Evolutionary conservation across 2,888 invertebrate genomes (phyloP), one percentile per base, ranked within the genome.

Genomic region (Heteromyza rotundicornis): DNA sequence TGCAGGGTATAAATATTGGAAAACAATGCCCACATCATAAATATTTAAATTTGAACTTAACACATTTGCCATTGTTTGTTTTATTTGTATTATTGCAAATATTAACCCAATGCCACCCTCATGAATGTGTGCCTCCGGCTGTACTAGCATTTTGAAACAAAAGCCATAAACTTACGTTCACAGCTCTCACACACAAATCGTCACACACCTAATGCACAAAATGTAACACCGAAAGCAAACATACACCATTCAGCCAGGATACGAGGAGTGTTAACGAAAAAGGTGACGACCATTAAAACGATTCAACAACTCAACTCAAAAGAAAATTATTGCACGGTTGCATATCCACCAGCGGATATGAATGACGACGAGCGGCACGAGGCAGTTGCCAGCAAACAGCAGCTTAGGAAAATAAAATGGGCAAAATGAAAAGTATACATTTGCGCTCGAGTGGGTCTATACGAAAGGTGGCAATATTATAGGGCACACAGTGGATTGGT

Each of bases 241-340:
- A n/a, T n/a, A n/a, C n/a, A n/a, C n/a, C n/a, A n/a, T n/a, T n/a
- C n/a, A n/a, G n/a, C n/a, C n/a, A n/a, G n/a, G n/a, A n/a, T n/a
- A n/a, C n/a, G n/a, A n/a, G n/a, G n/a, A 60, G 65, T 66, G 68
- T 67, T 66, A 69, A 67, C 68, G 60, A 66, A 71, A 66, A 68
- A 79, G 78, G 78, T 79, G 80, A 77, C 76, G 78, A 75, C 74
- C 74, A 75, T 80, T 80, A 79, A 78, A 76, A 80, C 78, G 76
- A 78, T 76, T 78, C 78, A 80, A 78, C 77, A 80, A 72, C 79
- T 78, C 70, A 68, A 68, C 68, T 72, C 67, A 75, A 77, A 80
- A 76, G 73, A 67, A 72, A 73, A 78, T 77, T 76, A 74, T 77
- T 76, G 69, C 72, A 68, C 68, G 63, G 66, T 70, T 23, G 54